Evolutionary conservation across 1,140 invertebrate species (phyloP).

Genomic region (Drosophila bocqueti): DNA sequence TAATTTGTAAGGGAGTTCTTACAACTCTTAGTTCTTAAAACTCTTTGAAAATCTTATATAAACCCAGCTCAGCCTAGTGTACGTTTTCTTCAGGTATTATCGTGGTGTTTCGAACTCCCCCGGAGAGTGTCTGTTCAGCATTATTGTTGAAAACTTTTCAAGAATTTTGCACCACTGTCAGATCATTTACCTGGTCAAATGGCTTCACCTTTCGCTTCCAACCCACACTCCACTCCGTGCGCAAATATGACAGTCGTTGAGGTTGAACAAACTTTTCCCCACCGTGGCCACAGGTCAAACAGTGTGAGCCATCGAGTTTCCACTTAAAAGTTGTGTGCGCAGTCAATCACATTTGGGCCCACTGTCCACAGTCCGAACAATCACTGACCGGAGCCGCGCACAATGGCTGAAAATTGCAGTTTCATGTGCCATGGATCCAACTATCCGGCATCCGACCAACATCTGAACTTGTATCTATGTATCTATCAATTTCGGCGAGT

Average conservation of each 20-base stretch:
- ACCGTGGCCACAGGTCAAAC: constrained; percentile 34
- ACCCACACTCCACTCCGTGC: neutral
- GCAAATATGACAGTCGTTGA: constrained; percentile 42
- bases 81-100: no score
- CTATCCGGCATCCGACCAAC: constrained; percentile 13
- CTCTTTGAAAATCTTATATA: neutral
- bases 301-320: constrained; percentile 33
- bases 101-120: no score
- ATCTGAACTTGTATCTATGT: constrained; percentile 38
- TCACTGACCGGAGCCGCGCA: constrained; percentile 28
- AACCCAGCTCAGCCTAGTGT: neutral
- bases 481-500: constrained; percentile 49
- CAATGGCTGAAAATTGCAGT: constrained; percentile 52
- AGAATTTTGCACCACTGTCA: constrained; percentile 3
- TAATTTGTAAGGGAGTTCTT: rapidly evolving
- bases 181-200: neutral
- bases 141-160: neutral
- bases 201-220: constrained; percentile 9
- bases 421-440: constrained; percentile 34
- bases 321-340: constrained; percentile 46
- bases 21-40: neutral
- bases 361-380: constrained; percentile 32
- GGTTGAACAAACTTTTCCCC: constrained; percentile 35
- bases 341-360: constrained; percentile 43
- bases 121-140: neutral